Evolutionary conservation across 2,888 invertebrate species (phyloP).

Genomic region (Drosophila conformis): DNA sequence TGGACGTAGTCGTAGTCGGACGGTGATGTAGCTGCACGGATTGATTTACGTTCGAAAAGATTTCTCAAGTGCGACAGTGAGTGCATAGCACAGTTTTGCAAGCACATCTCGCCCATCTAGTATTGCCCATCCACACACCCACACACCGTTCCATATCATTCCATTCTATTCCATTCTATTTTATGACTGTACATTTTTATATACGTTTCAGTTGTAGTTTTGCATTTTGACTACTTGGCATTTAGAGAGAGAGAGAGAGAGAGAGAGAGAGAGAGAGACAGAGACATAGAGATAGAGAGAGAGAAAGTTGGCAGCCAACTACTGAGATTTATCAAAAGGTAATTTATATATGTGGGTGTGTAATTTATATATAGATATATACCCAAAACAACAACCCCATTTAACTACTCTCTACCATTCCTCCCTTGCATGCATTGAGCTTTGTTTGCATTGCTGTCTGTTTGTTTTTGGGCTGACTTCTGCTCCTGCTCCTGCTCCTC

Average conservation of each 20-base stretch:
- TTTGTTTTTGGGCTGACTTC: slow-evolving; percentile 38
- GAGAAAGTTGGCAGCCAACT: slow-evolving; percentile 52
- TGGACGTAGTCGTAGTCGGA: slow-evolving; percentile 42
- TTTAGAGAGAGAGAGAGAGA: not conserved
- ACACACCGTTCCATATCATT: not conserved
- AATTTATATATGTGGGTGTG: slow-evolving; percentile 83
- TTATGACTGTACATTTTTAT: slow-evolving; percentile 52
- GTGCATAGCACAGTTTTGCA: slow-evolving; percentile 36
- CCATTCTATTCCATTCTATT: slow-evolving; percentile 16
- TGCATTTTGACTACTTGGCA: slow-evolving; percentile 42
- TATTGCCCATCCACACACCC: slow-evolving; percentile 1
- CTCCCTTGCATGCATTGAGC: slow-evolving; percentile 19
- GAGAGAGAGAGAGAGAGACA: not conserved
- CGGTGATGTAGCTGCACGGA: slow-evolving; percentile 78
- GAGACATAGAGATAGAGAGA: not conserved
- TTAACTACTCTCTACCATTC: not conserved
- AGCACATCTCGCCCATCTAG: slow-evolving; percentile 20
- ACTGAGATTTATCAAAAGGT: slow-evolving; percentile 85
- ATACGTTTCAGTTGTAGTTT: slow-evolving; percentile 57
- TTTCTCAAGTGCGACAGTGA: slow-evolving; percentile 82
- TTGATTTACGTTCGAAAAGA: slow-evolving; percentile 85
- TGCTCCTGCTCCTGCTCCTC: not conserved
- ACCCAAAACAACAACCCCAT: not conserved
- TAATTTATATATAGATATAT: slow-evolving; percentile 70
- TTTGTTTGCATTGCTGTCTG: slow-evolving; percentile 51